These are phyloP conservation scores for Masticophis lateralis DNA, from an alignment of 2,797 vertebrate genomes.

Conservation along the genomic window DNA sequence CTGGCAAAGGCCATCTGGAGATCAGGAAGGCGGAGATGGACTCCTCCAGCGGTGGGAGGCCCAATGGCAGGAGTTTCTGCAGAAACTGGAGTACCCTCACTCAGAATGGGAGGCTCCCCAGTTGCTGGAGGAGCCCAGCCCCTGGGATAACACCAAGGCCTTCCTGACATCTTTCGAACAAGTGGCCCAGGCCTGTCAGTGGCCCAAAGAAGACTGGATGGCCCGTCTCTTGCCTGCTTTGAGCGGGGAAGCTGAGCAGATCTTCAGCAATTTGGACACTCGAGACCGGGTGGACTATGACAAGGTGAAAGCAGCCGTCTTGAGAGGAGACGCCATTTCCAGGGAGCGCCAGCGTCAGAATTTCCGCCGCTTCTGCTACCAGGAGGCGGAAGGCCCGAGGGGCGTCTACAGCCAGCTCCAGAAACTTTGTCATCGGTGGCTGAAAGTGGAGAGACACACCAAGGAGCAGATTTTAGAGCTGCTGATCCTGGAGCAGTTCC, in stretches of 20 bases:
- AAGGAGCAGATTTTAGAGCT: constrained; percentile 65
- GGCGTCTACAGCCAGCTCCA: constrained; percentile 46
- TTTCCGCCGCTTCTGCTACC: constrained; percentile 60
- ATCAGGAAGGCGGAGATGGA: neutral
- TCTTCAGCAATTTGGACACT: constrained; percentile 16
- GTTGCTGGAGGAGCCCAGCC: neutral
- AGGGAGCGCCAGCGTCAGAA: constrained; percentile 24
- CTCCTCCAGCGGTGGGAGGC: constrained; percentile 11
- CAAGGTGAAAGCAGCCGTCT: constrained; percentile 22
- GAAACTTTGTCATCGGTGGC: constrained; percentile 54
- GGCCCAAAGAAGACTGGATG: constrained; percentile 34
- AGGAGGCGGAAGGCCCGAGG: constrained; percentile 39
- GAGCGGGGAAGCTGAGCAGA: constrained; percentile 16
- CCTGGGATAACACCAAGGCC: constrained; percentile 5
- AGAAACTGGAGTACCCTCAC: neutral
- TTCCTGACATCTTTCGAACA: constrained; percentile 25
- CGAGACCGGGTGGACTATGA: constrained; percentile 19
- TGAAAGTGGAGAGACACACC: constrained; percentile 38
- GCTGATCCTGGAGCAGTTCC: constrained; percentile 63
- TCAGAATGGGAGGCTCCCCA: neutral
- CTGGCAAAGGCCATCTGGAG: neutral
- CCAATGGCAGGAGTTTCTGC: constrained; percentile 32
- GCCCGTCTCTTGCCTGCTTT: constrained; percentile 16
- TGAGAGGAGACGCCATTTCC: constrained; percentile 17
- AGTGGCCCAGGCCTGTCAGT: constrained; percentile 24